phyloP scores from a whole-genome alignment of 2,113 vertebrate species.

The Odocoileus virginianus region DNA sequence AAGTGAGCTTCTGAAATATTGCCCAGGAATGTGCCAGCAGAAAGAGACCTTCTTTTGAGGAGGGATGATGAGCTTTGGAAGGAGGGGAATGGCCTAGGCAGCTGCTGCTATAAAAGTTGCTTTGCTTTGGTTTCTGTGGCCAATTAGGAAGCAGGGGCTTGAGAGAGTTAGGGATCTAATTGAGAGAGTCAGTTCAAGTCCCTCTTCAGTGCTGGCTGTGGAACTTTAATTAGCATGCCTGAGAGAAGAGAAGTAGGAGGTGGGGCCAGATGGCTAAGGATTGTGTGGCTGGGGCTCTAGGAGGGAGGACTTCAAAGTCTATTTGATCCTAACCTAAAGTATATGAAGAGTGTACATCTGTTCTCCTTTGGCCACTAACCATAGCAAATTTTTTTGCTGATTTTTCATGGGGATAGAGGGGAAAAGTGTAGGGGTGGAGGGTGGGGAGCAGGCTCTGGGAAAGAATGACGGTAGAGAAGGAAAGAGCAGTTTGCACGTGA shows the following conservation, averaged over 20 bases:
- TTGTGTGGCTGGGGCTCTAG: background rate
- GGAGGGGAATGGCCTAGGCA: background rate
- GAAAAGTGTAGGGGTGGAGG: background rate
- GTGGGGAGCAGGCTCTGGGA: background rate
- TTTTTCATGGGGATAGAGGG: background rate
- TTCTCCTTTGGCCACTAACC: background rate
- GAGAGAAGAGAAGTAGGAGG: background rate
- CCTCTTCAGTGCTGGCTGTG: background rate
- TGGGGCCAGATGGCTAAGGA: background rate
- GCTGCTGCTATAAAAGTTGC: slow-evolving; percentile 6
- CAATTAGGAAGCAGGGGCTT: background rate
- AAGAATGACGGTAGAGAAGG: background rate
- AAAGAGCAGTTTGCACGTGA: background rate
- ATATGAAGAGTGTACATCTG: background rate
- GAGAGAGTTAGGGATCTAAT: background rate
- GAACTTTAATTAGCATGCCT: background rate
- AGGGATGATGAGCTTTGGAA: background rate
- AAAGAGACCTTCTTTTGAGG: background rate
- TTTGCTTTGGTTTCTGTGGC: background rate
- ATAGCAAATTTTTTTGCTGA: background rate
- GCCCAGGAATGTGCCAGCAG: slow-evolving; percentile 26
- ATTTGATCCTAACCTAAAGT: background rate
- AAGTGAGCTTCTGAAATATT: slow-evolving; percentile 48
- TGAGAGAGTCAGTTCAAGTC: background rate
- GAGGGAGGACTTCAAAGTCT: background rate